Base-by-base conservation (phyloP, 2,113 vertebrate genomes). In the Trochalopteron elliotii region DNA sequence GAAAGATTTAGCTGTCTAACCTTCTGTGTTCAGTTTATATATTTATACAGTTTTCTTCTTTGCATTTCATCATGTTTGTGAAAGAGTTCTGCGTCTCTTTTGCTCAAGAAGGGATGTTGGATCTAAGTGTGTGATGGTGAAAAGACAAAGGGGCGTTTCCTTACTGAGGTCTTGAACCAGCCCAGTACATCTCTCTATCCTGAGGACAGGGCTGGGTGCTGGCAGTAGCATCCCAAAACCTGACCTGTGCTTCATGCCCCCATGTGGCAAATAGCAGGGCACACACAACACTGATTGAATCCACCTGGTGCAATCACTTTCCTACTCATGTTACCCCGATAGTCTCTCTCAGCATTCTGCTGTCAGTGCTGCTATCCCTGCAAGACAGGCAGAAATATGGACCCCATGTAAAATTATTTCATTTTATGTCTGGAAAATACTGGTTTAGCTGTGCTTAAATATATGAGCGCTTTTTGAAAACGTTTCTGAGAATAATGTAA, bases 401-500 rank as follows among this genome's bases (percentile, higher is more conserved):
- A 64, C 22, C 3, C 3, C 42, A 11, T 27, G 17, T 16, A 49
- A 79, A 30, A 68, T 75, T 14, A 53, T 69, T 75, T 67, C 15
- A 60, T 85, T 85, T 85, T 76, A 61, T 56, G 28, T 9, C 31
- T 82, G 70, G 17, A 95, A 94, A 88, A 90, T 27, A 22, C 5
- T 83, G 6, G 25, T 76, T 91, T 85, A 74, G n/a, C 33, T 42
- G 33, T 27, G 10, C n/a, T 86, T 83, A 92, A 77, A 74, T 74
- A 67, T 8, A 20, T 3, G 4, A 83, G 13, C 52, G 55, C 35
- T 56, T 39, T 76, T 67, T 22, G 25, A 15, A 53, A 85, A 71
- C 1, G 8, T 37, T 88, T 92, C 13, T 85, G 35, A 90, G 50
- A 72, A 76, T n/a, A 74, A 65, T 33, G 30, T 31, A 27, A 8